Base-by-base conservation (phyloP, 2,113 vertebrate genomes). In the Heterotis niloticus region DNA sequence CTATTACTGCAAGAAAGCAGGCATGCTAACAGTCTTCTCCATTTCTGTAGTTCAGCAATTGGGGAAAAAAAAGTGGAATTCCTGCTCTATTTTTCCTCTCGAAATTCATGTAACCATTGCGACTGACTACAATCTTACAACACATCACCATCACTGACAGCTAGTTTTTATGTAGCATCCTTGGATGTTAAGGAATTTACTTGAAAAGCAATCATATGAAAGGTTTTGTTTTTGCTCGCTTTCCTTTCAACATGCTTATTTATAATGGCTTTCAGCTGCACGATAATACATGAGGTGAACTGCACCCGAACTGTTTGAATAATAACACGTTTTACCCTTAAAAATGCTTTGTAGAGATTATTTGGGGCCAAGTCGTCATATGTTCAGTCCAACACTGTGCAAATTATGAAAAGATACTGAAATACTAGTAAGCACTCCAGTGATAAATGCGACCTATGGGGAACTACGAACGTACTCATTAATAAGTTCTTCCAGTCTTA, bases 401-500 rank as follows among this genome's bases (percentile, higher is more conserved):
- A 5, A 12, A 62, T 14, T 59, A 13, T 20, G 12, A 59, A 16
- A 71, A 28, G 18, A 13, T 57, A 10, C 12, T 18, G 64, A 56
- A 78, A 54, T n/a, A 10, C 20, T 20, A 17, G 59, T 62, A 20
- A 62, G 59, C 10, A 62, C 20, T 62, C 14, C 3, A 67, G 12
- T 76, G 20, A 64, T 23, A 72, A n/a, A 7, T 14, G 5, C n/a
- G 13, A 11, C 16, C 18, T 34, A 67, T 14, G 20, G 24, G 44
- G 24, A 14, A 10, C 10, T 0, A 44, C 62, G 0, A 54, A 82
- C 60, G 72, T 82, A 93, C 91, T 81, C 85, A 78, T 83, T 79
- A 0, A 89, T 81, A 60, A 91, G 64, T 17, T 93, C 89, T 64
- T 87, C 83, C 29, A 93, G 87, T 68, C 83, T 87, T 69, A 92